Percentiles rank a stretch among this genome's conserved stretches.
Conservation (phyloP, 2,888 invertebrate species). For the Trissonchulus latispiculum region DNA sequence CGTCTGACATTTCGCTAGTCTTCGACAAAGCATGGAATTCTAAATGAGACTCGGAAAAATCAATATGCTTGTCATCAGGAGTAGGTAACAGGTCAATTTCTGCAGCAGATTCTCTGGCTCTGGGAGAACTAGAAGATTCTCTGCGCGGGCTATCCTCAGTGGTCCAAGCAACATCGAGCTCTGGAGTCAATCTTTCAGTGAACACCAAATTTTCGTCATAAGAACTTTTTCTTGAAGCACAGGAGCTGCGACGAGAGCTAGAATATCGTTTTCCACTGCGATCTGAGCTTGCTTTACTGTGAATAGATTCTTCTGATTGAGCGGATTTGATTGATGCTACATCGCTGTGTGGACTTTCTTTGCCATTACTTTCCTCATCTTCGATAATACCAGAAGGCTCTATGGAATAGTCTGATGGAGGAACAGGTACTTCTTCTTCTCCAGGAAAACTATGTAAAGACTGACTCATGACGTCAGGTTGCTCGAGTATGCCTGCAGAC, state of each 20-base stretch:
- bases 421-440: not conserved
- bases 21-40: not conserved
- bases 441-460: not conserved
- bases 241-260: conserved; percentile 16
- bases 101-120: not conserved
- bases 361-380: too few species aligned
- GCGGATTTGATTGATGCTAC: conserved; percentile 15
- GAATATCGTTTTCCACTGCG: not conserved
- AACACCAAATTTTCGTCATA: conserved; percentile 23
- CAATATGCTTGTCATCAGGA: not conserved
- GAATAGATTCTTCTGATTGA: not conserved
- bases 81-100: too few species aligned
- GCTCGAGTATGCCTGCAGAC: not conserved
- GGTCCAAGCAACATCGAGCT: conserved; percentile 21
- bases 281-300: not conserved
- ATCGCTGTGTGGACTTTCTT: not conserved
- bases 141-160: conserved; percentile 10
- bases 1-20: not conserved
- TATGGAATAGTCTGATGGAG: too few species aligned
- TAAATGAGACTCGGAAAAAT: not conserved
- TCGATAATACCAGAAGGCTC: too few species aligned
- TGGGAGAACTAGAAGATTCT: not conserved
- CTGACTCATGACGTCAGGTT: not conserved
- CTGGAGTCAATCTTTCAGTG: conserved; percentile 22
- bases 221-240: conserved; percentile 22